Evolutionary conservation across 2,113 vertebrate genomes (phyloP), one percentile per base, ranked within the genome.

Genomic region (Progne subis): DNA sequence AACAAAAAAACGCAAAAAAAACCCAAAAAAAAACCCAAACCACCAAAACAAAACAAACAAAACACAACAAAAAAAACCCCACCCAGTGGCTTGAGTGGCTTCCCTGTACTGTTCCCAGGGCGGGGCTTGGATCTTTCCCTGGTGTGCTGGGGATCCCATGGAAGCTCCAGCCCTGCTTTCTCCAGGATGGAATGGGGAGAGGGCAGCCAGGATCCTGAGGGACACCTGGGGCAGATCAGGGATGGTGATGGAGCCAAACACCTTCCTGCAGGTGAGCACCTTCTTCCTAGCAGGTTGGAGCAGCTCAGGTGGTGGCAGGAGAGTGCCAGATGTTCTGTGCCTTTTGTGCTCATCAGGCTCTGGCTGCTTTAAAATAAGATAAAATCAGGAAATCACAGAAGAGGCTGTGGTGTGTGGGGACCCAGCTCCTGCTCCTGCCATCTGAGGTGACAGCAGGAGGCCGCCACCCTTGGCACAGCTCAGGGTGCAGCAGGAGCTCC

Each of bases 101-200:
- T 82, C 84, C 57, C 53, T 95, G 24, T 1, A 19, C 0, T 0
- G 7, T 24, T 47, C 41, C 31, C 13, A 5, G 37, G 46, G 56
- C 1, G 4, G 72, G 41, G 74, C 24, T 67, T 0, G 3, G 61
- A 47, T 82, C 55, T 56, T 15, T 13, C 21, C 13, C n/a, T 16
- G 1, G 12, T 29, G 24, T 28, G 26, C 3, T 44, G 50, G 18
- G 34, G 21, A 13, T 28, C 26, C 23, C 64, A 9, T 0, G 8
- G 47, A 19, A 32, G n/a, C 19, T 78, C 46, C 79, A 43, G 59
- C 37, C 13, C 6, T 23, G 32, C 3, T 1, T 26, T 46, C 28
- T 29, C 79, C 39, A 15, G 82, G 61, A 3, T 26, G 34, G 41
- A 14, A 6, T 0, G 0, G 26, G 61, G 37, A 72, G 19, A 1